Evolutionary conservation across 2,113 vertebrate species (phyloP).

Genomic region (Apeltes quadracus): DNA sequence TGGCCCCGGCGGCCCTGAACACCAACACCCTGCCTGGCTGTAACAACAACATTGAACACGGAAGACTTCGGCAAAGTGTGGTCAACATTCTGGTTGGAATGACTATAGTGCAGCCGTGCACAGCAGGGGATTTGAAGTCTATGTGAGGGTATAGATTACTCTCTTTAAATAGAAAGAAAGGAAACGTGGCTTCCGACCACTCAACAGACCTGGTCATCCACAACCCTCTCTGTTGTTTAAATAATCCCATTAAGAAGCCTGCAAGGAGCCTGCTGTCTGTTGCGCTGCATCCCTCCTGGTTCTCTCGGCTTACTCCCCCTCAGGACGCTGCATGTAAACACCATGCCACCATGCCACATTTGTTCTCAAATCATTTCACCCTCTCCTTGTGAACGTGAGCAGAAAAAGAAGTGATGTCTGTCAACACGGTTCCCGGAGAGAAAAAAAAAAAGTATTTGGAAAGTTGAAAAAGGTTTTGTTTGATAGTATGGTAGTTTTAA

Average conservation of each 20-base stretch:
- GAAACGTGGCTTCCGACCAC: not conserved
- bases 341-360: slow-evolving; percentile 70
- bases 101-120: not conserved
- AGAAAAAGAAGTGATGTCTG: slow-evolving; percentile 45
- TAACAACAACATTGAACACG: slow-evolving; percentile 43
- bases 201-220: slow-evolving; percentile 5
- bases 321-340: slow-evolving; percentile 66
- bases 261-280: slow-evolving; percentile 48
- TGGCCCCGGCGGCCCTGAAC: slow-evolving; percentile 54
- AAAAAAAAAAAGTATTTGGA: slow-evolving; percentile 31
- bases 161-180: not conserved
- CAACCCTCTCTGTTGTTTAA: slow-evolving; percentile 44
- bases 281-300: slow-evolving; percentile 49
- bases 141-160: not conserved
- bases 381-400: slow-evolving; percentile 44
- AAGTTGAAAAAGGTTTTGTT: not conserved
- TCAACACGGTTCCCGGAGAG: slow-evolving; percentile 8
- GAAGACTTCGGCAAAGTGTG: slow-evolving; percentile 22
- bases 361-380: slow-evolving; percentile 64
- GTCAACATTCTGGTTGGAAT: not conserved
- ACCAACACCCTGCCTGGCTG: slow-evolving; percentile 37
- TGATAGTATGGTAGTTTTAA: slow-evolving; percentile 6
- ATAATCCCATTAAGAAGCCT: slow-evolving; percentile 27
- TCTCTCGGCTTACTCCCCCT: slow-evolving; percentile 40
- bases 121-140: not conserved